Conservation (phyloP, 2,113 vertebrate species). For the Anhinga anhinga region DNA sequence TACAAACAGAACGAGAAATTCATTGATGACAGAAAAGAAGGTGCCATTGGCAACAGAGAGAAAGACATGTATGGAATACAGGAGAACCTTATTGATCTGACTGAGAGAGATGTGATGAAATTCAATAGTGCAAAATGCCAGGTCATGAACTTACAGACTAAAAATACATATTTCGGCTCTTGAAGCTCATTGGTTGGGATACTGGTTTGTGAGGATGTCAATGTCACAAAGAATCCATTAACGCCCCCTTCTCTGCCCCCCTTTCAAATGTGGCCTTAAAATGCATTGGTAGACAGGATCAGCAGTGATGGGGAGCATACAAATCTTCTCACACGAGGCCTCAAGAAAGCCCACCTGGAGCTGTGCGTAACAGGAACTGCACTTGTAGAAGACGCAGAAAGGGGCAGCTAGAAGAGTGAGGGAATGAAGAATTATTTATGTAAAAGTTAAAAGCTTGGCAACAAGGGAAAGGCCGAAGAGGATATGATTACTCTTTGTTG, state of each 20-base stretch:
- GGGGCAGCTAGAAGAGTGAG: not conserved
- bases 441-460: not conserved
- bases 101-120: not conserved
- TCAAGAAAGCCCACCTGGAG: not conserved
- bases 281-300: not conserved
- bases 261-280: not conserved
- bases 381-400: not conserved
- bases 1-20: not conserved
- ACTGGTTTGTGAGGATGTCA: not conserved
- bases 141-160: not conserved
- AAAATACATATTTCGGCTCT: not conserved
- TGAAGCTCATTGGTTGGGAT: not conserved
- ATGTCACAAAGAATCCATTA: not conserved
- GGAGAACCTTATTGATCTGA: not conserved
- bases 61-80: not conserved
- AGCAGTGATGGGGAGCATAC: not conserved
- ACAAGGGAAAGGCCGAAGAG: not conserved
- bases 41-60: not conserved
- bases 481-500: not conserved
- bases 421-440: not conserved
- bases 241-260: rapidly evolving
- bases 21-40: not conserved
- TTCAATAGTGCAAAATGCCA: not conserved
- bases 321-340: not conserved
- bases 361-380: not conserved